Evolutionary conservation across 2,888 invertebrate species (phyloP), one percentile per base, ranked within the genome.

Genomic region (Epinotia demarniana): DNA sequence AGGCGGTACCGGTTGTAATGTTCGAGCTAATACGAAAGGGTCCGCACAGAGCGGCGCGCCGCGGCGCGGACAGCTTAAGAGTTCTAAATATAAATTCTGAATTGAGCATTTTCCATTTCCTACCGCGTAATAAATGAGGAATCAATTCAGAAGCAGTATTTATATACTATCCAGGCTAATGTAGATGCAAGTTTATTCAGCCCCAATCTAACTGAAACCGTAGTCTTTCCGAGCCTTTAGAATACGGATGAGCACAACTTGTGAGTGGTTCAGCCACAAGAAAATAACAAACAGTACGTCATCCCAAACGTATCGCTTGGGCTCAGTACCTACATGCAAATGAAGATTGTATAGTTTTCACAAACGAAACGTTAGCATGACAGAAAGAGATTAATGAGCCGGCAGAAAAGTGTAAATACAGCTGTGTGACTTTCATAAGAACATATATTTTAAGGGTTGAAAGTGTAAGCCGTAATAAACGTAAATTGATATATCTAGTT

Each of bases 241-340:
- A 64, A 74, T 70, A 64, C 75, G 69, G 69, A 74, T 69, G 64
- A 62, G 60, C 62, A 27, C 58, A 63, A 70, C 63, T 70, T 70
- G 57, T 58, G 64, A 75, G 75, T 70, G 63, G 70, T 60, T 69
- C 46, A 23, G 11, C 11, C 69, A 69, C 69, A 69, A 60, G n/a
- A 12, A n/a, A 27, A 46, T 23, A 1, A 4, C 11, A 27, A 39
- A 46, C 69, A 69, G 69, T 69, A 69, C 46, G 0, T 27, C 12
- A 12, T 12, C 53, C 27, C 46, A 19, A 57, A 16, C 61, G 19
- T n/a, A n/a, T 53, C 53, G 53, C 53, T 16, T 53, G n/a, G 4
- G 53, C 12, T n/a, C 49, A 13, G 49, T 16, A 16, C 4, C 4
- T 8, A 16, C n/a, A 3, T 27, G 23, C 5, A 53, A 53, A 6